These are phyloP conservation scores for Dallia pectoralis DNA, from an alignment of 2,797 vertebrate genomes.

Conservation along the genomic window DNA sequence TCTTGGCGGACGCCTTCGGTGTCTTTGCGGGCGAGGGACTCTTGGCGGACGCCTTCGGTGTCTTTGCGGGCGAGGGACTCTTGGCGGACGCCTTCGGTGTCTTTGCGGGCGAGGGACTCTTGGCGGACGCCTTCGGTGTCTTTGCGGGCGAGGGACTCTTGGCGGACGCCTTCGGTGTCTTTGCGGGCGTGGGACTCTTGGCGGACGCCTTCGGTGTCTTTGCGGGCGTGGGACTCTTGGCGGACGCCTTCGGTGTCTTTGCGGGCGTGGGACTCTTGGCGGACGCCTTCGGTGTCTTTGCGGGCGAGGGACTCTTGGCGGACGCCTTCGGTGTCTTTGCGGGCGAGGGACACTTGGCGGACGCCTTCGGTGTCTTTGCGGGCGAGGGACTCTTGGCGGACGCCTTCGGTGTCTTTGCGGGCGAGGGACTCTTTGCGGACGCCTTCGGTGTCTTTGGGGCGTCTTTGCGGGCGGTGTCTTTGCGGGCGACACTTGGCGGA, in stretches of 20 bases:
- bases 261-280: no score
- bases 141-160: neutral
- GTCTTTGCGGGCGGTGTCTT: conserved; percentile 40
- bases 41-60: conserved; percentile 30
- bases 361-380: conserved; percentile 23
- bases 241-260: conserved; percentile 39
- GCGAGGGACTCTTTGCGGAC: conserved; percentile 37
- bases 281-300: no score
- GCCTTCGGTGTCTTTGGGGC: conserved; percentile 18
- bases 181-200: conserved; percentile 35
- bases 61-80: conserved; percentile 32
- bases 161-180: conserved; percentile 5
- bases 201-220: conserved; percentile 22
- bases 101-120: conserved; percentile 23
- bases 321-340: conserved; percentile 25
- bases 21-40: conserved; percentile 37
- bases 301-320: conserved; percentile 40
- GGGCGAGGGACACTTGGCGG: conserved; percentile 26
- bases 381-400: conserved; percentile 40
- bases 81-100: conserved; percentile 26
- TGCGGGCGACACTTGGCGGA: conserved; percentile 24
- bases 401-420: conserved; percentile 17
- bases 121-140: neutral
- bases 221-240: conserved; percentile 29
- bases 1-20: conserved; percentile 12